Conservation (phyloP, 2,113 vertebrate species). For the Larimichthys crocea region DNA sequence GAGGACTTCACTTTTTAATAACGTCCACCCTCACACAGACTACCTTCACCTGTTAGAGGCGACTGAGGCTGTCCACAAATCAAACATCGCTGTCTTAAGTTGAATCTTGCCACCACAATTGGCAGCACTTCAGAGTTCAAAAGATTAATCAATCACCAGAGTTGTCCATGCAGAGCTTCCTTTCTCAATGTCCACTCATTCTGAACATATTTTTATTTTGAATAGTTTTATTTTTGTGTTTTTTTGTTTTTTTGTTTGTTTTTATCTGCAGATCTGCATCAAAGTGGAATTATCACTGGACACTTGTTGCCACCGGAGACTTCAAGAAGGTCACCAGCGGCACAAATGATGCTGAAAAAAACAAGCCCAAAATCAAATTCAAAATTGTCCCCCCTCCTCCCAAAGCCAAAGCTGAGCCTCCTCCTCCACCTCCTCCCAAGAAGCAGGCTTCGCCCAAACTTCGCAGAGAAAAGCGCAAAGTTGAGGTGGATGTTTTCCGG, state of each 20-base stretch:
- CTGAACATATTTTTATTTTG: background rate
- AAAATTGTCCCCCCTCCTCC: conserved; percentile 73
- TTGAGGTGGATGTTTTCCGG: conserved; percentile 73
- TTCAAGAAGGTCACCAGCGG: conserved; percentile 45
- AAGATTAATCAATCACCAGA: background rate
- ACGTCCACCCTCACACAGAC: background rate
- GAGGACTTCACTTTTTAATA: too few relatives aligned
- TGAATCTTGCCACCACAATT: background rate
- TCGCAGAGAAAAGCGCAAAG: conserved; percentile 51
- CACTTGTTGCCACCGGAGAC: conserved; percentile 29
- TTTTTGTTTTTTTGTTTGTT: background rate
- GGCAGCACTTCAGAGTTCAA: background rate
- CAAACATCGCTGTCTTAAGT: too few relatives aligned
- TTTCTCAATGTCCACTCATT: background rate
- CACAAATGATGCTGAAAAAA: conserved; percentile 33
- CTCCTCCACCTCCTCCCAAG: conserved; percentile 34
- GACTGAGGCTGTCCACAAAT: too few relatives aligned
- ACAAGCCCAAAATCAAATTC: conserved; percentile 66
- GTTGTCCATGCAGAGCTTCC: background rate
- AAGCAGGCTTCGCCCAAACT: conserved; percentile 24
- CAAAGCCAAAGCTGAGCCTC: conserved; percentile 35
- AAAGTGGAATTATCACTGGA: conserved; percentile 72
- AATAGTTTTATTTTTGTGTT: background rate
- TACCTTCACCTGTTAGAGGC: too few relatives aligned
- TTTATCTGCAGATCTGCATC: conserved; percentile 53